These are phyloP conservation scores for Chalcosyrphus nemorum DNA, from an alignment of 2,888 invertebrate genomes.

Conservation along the genomic window DNA sequence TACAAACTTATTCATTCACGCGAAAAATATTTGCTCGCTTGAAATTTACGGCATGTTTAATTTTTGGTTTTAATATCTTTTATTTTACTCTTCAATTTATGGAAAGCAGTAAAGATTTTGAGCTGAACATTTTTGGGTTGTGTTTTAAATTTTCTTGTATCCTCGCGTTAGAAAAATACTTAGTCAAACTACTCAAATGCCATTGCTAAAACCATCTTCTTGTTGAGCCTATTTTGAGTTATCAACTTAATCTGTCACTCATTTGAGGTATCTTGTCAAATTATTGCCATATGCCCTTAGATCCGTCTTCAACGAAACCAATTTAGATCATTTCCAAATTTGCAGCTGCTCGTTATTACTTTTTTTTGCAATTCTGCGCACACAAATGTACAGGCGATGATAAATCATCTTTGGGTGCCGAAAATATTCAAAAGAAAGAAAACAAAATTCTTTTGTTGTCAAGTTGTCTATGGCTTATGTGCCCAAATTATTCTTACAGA, in stretches of 20 bases:
- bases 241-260: neutral
- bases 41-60: too few relatives aligned
- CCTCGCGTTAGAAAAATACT: too few relatives aligned
- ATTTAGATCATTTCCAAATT: conserved; percentile 27
- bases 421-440: conserved; percentile 36
- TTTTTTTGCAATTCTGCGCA: neutral
- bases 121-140: too few relatives aligned
- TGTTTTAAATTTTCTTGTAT: too few relatives aligned
- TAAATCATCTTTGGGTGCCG: conserved; percentile 33
- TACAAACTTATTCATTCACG: too few relatives aligned
- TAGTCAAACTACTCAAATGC: too few relatives aligned
- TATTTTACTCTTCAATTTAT: too few relatives aligned
- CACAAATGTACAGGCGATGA: conserved; percentile 9
- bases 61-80: too few relatives aligned
- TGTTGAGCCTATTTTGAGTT: too few relatives aligned
- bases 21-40: too few relatives aligned
- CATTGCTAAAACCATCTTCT: too few relatives aligned
- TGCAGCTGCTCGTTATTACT: conserved; percentile 26
- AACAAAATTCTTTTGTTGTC: conserved; percentile 26
- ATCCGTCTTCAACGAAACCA: neutral
- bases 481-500: conserved; percentile 2
- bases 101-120: too few relatives aligned
- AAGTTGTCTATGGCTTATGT: conserved; percentile 6
- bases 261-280: conserved; percentile 5
- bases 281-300: conserved; percentile 19